phyloP scores from a whole-genome alignment of 2,888 invertebrate species.

The Trichogramma evanescens region DNA sequence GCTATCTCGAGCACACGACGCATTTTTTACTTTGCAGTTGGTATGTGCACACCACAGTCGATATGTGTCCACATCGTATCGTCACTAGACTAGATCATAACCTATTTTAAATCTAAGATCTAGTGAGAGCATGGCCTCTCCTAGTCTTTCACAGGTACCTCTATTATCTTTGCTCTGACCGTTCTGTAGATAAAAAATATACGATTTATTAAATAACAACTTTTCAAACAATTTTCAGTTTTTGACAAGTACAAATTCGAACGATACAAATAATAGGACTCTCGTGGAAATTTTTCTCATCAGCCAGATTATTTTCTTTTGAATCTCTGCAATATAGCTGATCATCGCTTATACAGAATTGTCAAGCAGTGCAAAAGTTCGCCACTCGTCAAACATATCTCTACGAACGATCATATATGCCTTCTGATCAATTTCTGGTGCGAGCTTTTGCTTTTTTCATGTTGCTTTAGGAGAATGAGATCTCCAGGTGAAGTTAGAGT shows the following conservation, averaged over 20 bases:
- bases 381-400: constrained; percentile 92
- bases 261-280: constrained; percentile 29
- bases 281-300: constrained; percentile 31
- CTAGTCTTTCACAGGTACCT: constrained; percentile 15
- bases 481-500: no score
- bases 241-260: constrained; percentile 8
- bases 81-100: no score
- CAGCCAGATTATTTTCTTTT: constrained; percentile 72
- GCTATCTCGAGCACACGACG: no score
- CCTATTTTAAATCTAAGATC: no score
- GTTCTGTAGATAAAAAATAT: neutral
- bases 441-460: no score
- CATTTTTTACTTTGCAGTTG: no score
- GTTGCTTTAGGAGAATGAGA: no score
- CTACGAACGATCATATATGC: constrained; percentile 96
- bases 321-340: constrained; percentile 88
- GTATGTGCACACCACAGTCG: no score
- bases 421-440: constrained; percentile 93
- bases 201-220: neutral
- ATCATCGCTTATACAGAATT: constrained; percentile 91
- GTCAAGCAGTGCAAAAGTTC: constrained; percentile 98
- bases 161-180: neutral
- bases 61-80: no score
- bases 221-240: constrained; percentile 7
- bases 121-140: constrained; percentile 40